phyloP scores from a whole-genome alignment of 2,113 vertebrate genomes.

The Perccottus glenii region DNA sequence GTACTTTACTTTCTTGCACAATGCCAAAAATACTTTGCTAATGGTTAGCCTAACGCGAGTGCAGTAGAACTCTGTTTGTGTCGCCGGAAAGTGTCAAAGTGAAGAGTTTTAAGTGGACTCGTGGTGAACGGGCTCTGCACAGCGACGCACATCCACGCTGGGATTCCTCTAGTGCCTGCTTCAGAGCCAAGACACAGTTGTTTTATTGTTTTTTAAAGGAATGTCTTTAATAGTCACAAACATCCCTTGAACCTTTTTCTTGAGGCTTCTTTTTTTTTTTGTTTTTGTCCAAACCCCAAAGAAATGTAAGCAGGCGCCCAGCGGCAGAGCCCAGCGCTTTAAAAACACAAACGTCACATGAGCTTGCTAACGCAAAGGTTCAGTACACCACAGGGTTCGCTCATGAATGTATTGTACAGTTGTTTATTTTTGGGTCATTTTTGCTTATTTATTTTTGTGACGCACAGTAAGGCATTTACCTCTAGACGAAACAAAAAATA shows the following conservation, averaged over 20 bases:
- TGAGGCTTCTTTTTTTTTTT: not conserved
- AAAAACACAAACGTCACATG: not conserved
- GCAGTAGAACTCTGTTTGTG: slow-evolving; percentile 35
- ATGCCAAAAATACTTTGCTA: slow-evolving; percentile 73
- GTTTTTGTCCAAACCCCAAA: not conserved
- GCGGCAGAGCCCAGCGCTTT: not conserved
- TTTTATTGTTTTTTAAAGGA: slow-evolving; percentile 1
- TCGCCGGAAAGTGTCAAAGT: slow-evolving; percentile 17
- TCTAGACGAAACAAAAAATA: too few relatives aligned
- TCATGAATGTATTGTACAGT: slow-evolving; percentile 54
- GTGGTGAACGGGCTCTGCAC: too few relatives aligned
- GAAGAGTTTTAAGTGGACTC: not conserved
- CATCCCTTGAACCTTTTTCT: not conserved
- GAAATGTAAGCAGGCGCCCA: slow-evolving; percentile 10
- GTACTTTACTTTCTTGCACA: slow-evolving; percentile 55
- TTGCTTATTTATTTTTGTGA: not conserved
- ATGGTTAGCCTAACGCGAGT: slow-evolving; percentile 38
- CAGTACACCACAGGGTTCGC: slow-evolving; percentile 15
- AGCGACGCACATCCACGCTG: too few relatives aligned
- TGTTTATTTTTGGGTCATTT: slow-evolving; percentile 11
- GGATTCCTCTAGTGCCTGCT: slow-evolving; percentile 57
- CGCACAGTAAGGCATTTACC: too few relatives aligned
- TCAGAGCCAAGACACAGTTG: not conserved
- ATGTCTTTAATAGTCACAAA: slow-evolving; percentile 33
- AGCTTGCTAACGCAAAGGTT: slow-evolving; percentile 11